Conservation (phyloP, 2,113 vertebrate species). For the Chaetodon trifascialis region DNA sequence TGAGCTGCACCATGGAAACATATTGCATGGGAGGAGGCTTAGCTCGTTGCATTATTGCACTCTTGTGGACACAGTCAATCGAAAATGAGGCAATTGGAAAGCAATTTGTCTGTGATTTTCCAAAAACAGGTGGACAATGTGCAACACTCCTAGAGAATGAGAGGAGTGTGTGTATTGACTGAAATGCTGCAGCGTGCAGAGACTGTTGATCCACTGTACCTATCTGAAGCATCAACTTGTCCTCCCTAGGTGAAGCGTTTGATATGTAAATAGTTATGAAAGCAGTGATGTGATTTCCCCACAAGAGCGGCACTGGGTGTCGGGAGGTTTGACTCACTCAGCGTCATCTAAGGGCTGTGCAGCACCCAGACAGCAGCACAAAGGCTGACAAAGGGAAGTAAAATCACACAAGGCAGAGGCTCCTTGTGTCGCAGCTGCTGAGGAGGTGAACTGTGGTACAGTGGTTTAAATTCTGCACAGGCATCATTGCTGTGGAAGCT, state of each 20-base stretch:
- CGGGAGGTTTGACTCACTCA: constrained; percentile 49
- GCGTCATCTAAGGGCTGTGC: constrained; percentile 19
- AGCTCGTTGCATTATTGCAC: constrained; percentile 5
- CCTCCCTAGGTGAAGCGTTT: constrained; percentile 50
- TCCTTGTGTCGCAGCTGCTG: constrained; percentile 34
- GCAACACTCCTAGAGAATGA: not conserved
- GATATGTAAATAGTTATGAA: constrained; percentile 62
- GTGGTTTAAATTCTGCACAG: constrained; percentile 42
- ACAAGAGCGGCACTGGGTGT: not conserved
- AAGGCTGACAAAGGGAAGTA: constrained; percentile 40
- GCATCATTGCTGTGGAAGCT: constrained; percentile 1
- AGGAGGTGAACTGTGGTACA: constrained; percentile 13
- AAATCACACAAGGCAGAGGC: constrained; percentile 38
- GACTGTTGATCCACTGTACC: constrained; percentile 26
- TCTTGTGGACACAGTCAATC: constrained; percentile 15
- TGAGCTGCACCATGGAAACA: constrained; percentile 16
- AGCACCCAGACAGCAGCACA: constrained; percentile 63
- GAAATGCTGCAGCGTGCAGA: constrained; percentile 1
- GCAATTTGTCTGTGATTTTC: constrained; percentile 11
- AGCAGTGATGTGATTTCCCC: constrained; percentile 31
- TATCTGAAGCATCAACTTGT: constrained; percentile 33
- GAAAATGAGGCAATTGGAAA: constrained; percentile 19
- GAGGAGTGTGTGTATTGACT: not conserved
- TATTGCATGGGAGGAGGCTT: not conserved
- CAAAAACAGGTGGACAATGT: constrained; percentile 22